Percentiles rank a stretch among this genome's conserved stretches.
phyloP scores from a whole-genome alignment of 1,140 invertebrate species.

The Eueides isabella region DNA sequence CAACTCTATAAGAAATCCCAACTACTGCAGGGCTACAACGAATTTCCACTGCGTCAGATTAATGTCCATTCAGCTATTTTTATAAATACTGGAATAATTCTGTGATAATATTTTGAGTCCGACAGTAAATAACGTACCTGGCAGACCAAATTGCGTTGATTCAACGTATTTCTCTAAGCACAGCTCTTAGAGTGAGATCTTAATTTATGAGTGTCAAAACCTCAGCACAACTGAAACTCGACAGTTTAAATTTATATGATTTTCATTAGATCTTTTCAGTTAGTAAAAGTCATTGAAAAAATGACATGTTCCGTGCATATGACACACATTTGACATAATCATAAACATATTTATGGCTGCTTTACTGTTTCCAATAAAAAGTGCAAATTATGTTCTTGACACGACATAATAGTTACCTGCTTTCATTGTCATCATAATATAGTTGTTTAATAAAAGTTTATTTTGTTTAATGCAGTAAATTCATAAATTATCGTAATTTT shows the following conservation, averaged over 20 bases:
- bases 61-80: not conserved
- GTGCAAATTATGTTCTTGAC: not conserved
- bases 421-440: not conserved
- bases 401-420: not conserved
- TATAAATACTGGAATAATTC: not conserved
- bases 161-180: constrained; percentile 42
- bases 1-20: not conserved
- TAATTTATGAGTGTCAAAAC: constrained; percentile 43
- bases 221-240: constrained; percentile 12
- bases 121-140: constrained; percentile 39
- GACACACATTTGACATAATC: constrained; percentile 2
- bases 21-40: too few species aligned
- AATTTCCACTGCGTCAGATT: not conserved
- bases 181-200: constrained; percentile 23
- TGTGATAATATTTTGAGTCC: constrained; percentile 28
- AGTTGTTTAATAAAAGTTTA: not conserved
- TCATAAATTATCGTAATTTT: too few species aligned
- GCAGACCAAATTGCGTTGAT: constrained; percentile 40
- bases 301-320: not conserved
- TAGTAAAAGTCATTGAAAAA: not conserved
- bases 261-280: not conserved
- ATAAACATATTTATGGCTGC: not conserved
- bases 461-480: not conserved
- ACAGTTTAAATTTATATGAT: too few species aligned
- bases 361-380: constrained; percentile 12